These are phyloP conservation scores for Numenius arquata DNA, from an alignment of 2,113 vertebrate genomes.

Conservation along the genomic window DNA sequence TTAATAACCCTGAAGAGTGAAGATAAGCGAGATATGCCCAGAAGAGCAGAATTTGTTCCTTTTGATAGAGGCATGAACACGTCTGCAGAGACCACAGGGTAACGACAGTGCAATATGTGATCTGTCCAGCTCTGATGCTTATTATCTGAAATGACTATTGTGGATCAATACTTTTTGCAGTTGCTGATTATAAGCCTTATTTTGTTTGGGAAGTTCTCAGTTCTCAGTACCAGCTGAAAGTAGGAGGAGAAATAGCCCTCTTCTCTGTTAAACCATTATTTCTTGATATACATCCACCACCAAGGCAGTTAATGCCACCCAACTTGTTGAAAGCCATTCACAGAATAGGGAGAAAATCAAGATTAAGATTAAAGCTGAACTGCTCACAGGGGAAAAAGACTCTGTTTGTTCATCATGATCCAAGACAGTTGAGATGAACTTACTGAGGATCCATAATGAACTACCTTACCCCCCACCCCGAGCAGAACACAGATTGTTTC, in stretches of 20 bases:
- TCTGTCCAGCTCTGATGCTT: neutral
- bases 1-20: neutral
- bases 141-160: neutral
- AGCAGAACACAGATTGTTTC: neutral
- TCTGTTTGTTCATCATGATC: neutral
- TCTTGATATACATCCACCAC: neutral
- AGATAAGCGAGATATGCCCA: neutral
- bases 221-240: neutral
- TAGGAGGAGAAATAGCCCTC: neutral
- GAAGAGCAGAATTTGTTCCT: neutral
- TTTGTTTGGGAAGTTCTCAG: neutral
- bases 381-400: neutral
- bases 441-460: neutral
- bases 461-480: too few relatives aligned
- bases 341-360: neutral
- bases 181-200: neutral
- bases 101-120: accelerated
- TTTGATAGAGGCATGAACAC: neutral
- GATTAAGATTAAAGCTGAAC: neutral
- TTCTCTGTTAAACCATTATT: neutral
- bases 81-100: neutral
- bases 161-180: neutral
- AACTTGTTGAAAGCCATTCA: neutral
- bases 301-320: neutral
- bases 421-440: neutral